Evolutionary conservation across 2,113 vertebrate species (phyloP), one percentile per base, ranked within the genome.

Genomic region (Myodes glareolus): DNA sequence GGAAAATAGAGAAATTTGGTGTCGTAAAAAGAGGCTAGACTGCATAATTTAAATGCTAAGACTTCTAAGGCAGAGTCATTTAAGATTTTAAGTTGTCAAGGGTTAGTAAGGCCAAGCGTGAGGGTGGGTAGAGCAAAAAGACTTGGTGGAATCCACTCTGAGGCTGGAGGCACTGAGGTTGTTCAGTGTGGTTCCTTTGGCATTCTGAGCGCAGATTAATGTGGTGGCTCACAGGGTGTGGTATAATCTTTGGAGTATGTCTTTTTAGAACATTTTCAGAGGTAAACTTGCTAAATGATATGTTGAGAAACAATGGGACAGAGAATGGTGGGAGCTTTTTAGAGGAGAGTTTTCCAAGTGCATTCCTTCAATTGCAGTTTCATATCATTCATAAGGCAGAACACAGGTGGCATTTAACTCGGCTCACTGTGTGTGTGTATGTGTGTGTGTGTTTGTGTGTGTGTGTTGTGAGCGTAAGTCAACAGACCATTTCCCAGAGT

Each of bases 181-280:
- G 52, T 12, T 39, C 12, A 67, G 13, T 2, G 25, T 92, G 8
- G 17, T 47, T 76, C 63, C 6, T 84, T 81, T 47, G 27, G 93
- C 75, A 45, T 67, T 91, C 85, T 77, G 52, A 82, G n/a, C 27
- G 16, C 52, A 61, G 16, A 16, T 67, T 36, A 50, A 17, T 67
- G 21, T 72, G 58, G 4, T 7, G 23, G 58, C 14, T 29, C n/a
- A 16, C 3, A 29, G 5, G 31, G 39, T 42, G 19, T 72, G 31
- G 4, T 42, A 4, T 82, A 67, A 36, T 86, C 31, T 55, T 11
- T 93, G 39, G 21, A 2, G 9, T 68, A 21, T 13, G 1, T 92
- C 55, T 78, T 82, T 96, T 85, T 19, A 95, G 80, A 90, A 76
- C 47, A 8, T 92, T 88, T 88, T 36, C 8, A 80, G 55, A 92